Percentiles rank a stretch among this genome's conserved stretches.
Evolutionary conservation across 2,888 invertebrate genomes (phyloP).

Genomic region (Apantesis nais): DNA sequence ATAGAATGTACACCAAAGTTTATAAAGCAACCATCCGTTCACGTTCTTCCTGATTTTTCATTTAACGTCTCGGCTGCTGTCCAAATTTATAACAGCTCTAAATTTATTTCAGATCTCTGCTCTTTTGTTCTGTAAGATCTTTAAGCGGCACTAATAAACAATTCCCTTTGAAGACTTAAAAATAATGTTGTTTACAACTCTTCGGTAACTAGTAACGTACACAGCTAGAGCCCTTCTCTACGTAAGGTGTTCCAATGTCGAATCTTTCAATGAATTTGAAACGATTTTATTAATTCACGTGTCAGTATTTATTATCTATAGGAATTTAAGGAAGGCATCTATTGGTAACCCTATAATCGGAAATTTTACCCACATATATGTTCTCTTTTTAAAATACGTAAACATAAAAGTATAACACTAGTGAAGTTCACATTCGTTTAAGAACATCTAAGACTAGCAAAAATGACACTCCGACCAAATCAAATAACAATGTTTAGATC

Average conservation of each 20-base stretch:
- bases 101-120: constrained; percentile 72
- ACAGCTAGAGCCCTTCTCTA: constrained; percentile 54
- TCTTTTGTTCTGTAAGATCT: constrained; percentile 71
- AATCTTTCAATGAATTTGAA: constrained; percentile 25
- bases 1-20: background rate
- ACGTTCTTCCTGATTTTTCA: constrained; percentile 2
- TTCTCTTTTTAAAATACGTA: background rate
- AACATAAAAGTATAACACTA: background rate
- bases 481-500: background rate
- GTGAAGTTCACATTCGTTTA: background rate
- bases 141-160: constrained; percentile 66
- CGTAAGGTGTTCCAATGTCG: constrained; percentile 9
- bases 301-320: background rate
- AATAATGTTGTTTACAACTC: constrained; percentile 71
- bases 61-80: constrained; percentile 57
- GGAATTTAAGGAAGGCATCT: background rate
- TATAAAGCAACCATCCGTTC: constrained; percentile 5
- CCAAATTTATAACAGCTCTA: constrained; percentile 67
- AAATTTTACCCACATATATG: background rate
- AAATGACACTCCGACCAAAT: background rate
- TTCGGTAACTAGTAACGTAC: constrained; percentile 57
- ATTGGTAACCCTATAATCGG: too few species aligned
- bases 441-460: background rate
- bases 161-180: constrained; percentile 75
- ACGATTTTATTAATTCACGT: background rate